phyloP scores from a whole-genome alignment of 2,113 vertebrate species.

The Gymnobelideus leadbeateri region DNA sequence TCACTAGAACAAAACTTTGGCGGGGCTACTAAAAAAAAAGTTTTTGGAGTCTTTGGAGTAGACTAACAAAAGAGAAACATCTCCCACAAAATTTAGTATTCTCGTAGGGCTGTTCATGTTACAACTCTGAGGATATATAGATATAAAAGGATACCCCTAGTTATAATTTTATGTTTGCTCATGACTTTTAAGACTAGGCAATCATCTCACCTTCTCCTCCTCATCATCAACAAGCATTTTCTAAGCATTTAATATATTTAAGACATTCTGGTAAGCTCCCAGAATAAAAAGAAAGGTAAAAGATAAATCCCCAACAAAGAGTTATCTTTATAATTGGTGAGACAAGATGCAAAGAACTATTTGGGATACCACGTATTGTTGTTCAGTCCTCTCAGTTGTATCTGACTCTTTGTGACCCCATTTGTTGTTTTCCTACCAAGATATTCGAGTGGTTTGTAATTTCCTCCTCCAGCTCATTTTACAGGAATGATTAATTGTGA shows the following conservation, averaged over 20 bases:
- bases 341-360: background rate
- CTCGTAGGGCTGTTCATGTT: background rate
- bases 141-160: background rate
- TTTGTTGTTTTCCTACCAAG: too few relatives aligned
- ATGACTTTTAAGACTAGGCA: background rate
- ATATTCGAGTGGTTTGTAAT: too few relatives aligned
- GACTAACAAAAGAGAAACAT: background rate
- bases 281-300: background rate
- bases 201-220: background rate
- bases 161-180: too few relatives aligned
- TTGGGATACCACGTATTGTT: background rate
- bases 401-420: too few relatives aligned
- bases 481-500: conserved; percentile 72
- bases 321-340: background rate
- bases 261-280: background rate
- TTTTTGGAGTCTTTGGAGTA: background rate
- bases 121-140: background rate
- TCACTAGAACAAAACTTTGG: background rate
- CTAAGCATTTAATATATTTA: background rate
- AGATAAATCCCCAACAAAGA: background rate
- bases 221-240: background rate
- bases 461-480: too few relatives aligned
- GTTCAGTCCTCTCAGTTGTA: too few relatives aligned
- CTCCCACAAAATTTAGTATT: background rate
- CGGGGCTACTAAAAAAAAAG: too few relatives aligned